These are phyloP conservation scores for Acleris sparsana DNA, from an alignment of 2,888 invertebrate genomes.

Conservation along the genomic window DNA sequence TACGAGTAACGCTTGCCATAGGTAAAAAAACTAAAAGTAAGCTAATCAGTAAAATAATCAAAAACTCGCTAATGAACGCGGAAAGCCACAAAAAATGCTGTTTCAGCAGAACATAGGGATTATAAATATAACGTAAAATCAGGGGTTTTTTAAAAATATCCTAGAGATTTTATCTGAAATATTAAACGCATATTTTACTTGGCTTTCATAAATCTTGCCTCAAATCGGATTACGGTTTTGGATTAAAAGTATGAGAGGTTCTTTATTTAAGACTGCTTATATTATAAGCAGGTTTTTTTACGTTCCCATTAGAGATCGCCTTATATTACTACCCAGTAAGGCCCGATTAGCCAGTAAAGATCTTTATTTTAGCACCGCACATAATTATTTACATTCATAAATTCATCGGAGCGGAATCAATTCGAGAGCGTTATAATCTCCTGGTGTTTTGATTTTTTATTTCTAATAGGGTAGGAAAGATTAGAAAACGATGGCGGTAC, in stretches of 20 bases:
- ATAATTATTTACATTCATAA: too few species aligned
- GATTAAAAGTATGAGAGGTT: slow-evolving; percentile 20
- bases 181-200: slow-evolving; percentile 25
- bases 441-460: too few species aligned
- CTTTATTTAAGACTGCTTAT: slow-evolving; percentile 13
- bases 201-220: slow-evolving; percentile 22
- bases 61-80: neutral
- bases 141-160: neutral
- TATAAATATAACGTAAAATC: neutral
- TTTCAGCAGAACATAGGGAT: neutral
- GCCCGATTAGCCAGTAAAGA: too few species aligned
- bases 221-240: slow-evolving; percentile 26
- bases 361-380: too few species aligned
- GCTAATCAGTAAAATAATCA: too few species aligned
- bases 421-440: too few species aligned
- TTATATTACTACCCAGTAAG: too few species aligned
- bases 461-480: too few species aligned
- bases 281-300: slow-evolving; percentile 4
- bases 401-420: too few species aligned
- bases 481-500: too few species aligned
- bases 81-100: neutral
- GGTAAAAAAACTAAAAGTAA: too few species aligned
- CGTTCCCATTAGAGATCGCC: slow-evolving; percentile 3
- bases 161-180: slow-evolving; percentile 12
- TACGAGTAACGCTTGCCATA: too few species aligned